Base-by-base conservation (phyloP, 2,888 invertebrate genomes). In the Ecdyonurus torrentis region DNA sequence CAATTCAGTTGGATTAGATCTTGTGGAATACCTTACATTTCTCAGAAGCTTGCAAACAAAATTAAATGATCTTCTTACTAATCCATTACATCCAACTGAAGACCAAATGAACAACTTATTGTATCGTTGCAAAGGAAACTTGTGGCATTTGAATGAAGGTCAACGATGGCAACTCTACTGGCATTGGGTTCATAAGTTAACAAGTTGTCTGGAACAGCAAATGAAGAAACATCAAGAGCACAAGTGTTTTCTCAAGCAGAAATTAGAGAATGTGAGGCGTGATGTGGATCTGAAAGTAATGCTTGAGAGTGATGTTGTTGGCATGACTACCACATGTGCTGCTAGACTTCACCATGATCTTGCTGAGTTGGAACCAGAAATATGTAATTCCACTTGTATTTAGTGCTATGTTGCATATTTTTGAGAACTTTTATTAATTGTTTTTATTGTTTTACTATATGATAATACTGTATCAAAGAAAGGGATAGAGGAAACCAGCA, bases 321-420 rank as follows among this genome's bases (percentile, higher is more conserved):
- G 74, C 23, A 72, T 75, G 68, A 77, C 77, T 2, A 76, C 76
- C 0, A 74, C 76, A 0, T 75, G 76, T 23, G 75, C 76, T 2
- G 75, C 76, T 2, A 73, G 72, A 64, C 69, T 72, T 24, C 69
- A 71, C 25, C 64, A 67, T 1, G 64, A 74, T 3, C 64, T 77
- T 18, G 67, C 70, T 19, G 64, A 65, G 59, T 64, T 72, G 52
- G 66, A 67, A 60, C 68, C 71, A 0, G 67, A 68, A 64, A 70
- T 74, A 60, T 68, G 70, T 69, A 65, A 71, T 69, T 64, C n/a
- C n/a, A n/a, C n/a, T n/a, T n/a, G n/a, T n/a, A n/a, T n/a, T n/a
- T n/a, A n/a, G n/a, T n/a, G n/a, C n/a, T n/a, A n/a, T n/a, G n/a
- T n/a, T n/a, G n/a, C n/a, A n/a, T n/a, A n/a, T n/a, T n/a, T n/a